Evolutionary conservation across 2,888 invertebrate species (phyloP).

Genomic region (Patella caerulea): DNA sequence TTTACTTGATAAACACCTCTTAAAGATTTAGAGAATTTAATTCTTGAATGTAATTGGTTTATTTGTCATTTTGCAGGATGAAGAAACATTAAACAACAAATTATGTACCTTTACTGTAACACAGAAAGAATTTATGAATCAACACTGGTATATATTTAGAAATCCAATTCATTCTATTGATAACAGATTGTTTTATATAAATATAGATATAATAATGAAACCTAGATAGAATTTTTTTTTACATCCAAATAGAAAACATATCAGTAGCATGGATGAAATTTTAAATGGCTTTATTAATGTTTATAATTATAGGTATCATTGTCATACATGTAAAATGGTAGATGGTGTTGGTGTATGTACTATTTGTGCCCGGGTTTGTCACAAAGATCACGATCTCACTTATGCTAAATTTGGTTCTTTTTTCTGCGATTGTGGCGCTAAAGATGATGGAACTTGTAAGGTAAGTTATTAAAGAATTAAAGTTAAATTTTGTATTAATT

Average conservation of each 20-base stretch:
- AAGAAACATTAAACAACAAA: constrained; percentile 87
- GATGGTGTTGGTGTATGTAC: constrained; percentile 98
- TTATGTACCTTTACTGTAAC: constrained; percentile 97
- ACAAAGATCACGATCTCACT: constrained; percentile 93
- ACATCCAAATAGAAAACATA: too few relatives aligned
- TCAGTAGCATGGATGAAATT: too few relatives aligned
- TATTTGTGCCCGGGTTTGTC: constrained; percentile 96
- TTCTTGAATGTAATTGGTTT: neutral
- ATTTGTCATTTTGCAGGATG: constrained; percentile 76
- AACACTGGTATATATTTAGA: constrained; percentile 73
- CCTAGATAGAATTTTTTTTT: too few relatives aligned
- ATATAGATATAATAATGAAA: neutral
- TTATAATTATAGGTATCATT: constrained; percentile 85
- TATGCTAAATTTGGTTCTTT: constrained; percentile 99
- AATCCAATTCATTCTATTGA: neutral
- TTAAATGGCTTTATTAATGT: too few relatives aligned
- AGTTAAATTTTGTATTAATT: too few relatives aligned
- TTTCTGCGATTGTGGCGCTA: constrained; percentile 99
- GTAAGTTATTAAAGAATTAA: constrained; percentile 41
- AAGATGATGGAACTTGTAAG: constrained; percentile 76
- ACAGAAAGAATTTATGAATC: constrained; percentile 98
- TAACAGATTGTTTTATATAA: neutral
- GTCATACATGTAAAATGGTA: constrained; percentile 98
- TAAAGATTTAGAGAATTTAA: neutral
- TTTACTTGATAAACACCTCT: neutral